Evolutionary conservation across 2,888 invertebrate genomes (phyloP).

Genomic region (Pristionchus mayeri): DNA sequence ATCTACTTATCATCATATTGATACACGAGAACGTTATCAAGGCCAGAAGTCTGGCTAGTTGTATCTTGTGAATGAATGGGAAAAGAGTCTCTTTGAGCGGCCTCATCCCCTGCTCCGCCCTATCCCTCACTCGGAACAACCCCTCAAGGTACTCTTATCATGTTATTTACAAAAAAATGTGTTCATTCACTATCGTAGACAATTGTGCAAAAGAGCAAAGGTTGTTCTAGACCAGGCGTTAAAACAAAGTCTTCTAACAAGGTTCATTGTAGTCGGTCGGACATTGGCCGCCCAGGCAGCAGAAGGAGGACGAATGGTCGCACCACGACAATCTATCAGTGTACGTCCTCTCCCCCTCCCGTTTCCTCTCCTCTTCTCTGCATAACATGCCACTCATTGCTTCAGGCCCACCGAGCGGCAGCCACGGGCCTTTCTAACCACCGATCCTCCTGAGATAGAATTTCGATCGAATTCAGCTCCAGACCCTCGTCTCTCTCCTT

Average conservation of each 20-base stretch:
- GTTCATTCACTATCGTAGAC: neutral
- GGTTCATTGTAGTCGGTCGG: neutral
- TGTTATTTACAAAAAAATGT: neutral
- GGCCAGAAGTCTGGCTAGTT: too few relatives aligned
- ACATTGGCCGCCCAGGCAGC: neutral
- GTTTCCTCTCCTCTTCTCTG: too few relatives aligned
- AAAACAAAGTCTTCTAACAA: too few relatives aligned
- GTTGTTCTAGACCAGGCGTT: too few relatives aligned
- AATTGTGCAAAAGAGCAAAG: neutral
- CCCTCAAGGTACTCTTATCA: neutral
- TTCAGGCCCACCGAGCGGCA: slow-evolving; percentile 37
- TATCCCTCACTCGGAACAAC: neutral
- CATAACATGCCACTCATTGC: too few relatives aligned
- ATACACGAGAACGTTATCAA: neutral
- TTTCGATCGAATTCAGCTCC: slow-evolving; percentile 8
- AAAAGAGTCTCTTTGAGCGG: neutral
- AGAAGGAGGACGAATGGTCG: slow-evolving; percentile 13
- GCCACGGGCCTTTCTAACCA: slow-evolving; percentile 43
- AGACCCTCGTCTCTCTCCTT: neutral
- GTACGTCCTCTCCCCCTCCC: neutral
- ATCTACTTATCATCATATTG: neutral
- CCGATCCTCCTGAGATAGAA: neutral
- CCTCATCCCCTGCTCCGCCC: slow-evolving; percentile 44
- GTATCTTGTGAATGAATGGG: too few relatives aligned
- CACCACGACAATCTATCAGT: slow-evolving; percentile 43